These are phyloP conservation scores for Notoglanidium macrostoma DNA, from an alignment of 2,797 vertebrate species.

Conservation along the genomic window DNA sequence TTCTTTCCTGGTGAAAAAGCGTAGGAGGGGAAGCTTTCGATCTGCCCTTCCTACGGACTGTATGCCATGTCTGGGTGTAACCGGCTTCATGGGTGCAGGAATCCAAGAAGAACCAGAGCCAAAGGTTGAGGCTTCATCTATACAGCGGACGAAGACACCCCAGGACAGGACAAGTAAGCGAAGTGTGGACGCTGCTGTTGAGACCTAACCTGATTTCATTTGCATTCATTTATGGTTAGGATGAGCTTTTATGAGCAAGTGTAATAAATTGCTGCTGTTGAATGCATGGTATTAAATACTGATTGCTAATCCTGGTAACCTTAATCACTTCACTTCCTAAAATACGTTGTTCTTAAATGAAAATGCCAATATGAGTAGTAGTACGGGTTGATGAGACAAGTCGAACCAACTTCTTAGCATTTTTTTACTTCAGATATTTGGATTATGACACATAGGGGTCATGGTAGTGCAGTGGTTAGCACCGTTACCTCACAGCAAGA, in stretches of 20 bases:
- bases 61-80: conserved; percentile 46
- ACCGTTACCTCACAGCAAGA: no score
- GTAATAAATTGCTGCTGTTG: background rate
- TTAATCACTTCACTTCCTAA: background rate
- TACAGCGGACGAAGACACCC: conserved; percentile 11
- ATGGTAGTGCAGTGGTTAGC: no score
- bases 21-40: conserved; percentile 66
- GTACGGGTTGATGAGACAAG: background rate
- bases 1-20: conserved; percentile 76
- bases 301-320: background rate
- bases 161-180: conserved; percentile 28
- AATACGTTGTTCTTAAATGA: background rate
- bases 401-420: background rate
- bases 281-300: background rate
- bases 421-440: background rate
- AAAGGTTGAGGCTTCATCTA: conserved; percentile 41
- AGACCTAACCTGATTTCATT: background rate
- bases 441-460: no score
- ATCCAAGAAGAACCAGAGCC: conserved; percentile 38
- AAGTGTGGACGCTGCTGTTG: background rate
- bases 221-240: background rate
- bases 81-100: conserved; percentile 8
- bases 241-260: background rate
- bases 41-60: conserved; percentile 53
- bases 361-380: background rate